Base-by-base conservation (phyloP, 2,797 vertebrate species). In the Syngnathus acus region DNA sequence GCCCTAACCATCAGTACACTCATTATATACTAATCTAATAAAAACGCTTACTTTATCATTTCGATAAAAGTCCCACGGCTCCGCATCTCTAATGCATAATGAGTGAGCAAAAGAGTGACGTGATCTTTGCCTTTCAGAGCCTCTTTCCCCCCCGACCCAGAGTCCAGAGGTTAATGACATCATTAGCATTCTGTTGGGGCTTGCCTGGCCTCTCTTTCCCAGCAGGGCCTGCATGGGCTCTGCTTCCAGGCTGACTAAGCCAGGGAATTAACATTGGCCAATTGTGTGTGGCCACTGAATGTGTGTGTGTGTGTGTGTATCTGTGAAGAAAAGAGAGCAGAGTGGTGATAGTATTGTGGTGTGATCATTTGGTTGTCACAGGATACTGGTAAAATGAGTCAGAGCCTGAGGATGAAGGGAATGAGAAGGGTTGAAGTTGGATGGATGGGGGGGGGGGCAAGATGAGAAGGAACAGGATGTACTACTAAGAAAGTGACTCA, bases 181-280 rank as follows among this genome's bases (percentile, higher is more conserved):
- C 86, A 91, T 91, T 90, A 90, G 87, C 86, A 92, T 92, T 90
- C 91, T 87, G 88, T 79, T 75, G 78, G 80, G 80, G 86, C 86
- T 86, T 72, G 86, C 80, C 71, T 40, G 73, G 77, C 80, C 73
- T 79, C 78, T 75, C 74, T 81, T 87, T 90, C 87, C 89, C 86
- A 85, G 88, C 87, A 90, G 85, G 80, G 68, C 79, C 76, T 66
- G 67, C 78, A 75, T 65, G 79, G 73, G 82, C 76, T 84, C 50
- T 50, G 79, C 80, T 81, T 73, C 65, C 71, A 82, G 75, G 82
- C 84, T 83, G 84, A 86, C 79, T 84, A 85, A 88, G 81, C 83
- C 72, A 45, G 70, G 76, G 80, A 84, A 77, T 85, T 81, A 79
- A 77, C 76, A 73, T 72, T 60, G 67, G 67, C 68, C 64, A 66